Percentiles rank a stretch among this genome's conserved stretches.
phyloP scores from a whole-genome alignment of 2,113 vertebrate species.

The Pluvialis apricaria region DNA sequence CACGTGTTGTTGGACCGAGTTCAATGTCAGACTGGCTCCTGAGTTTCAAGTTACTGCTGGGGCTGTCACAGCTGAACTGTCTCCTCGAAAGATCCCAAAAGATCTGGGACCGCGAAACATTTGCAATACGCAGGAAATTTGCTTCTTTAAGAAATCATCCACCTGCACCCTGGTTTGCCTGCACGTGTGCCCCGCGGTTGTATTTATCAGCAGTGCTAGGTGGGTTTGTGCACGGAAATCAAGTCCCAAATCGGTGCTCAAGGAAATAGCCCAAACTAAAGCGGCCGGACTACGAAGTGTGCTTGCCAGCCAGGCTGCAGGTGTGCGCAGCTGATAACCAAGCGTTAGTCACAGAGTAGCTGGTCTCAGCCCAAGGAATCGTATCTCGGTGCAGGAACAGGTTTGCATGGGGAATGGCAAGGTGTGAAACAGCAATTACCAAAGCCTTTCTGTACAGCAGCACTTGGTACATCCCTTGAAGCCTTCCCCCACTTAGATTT shows the following conservation, averaged over 20 bases:
- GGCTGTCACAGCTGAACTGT: not conserved
- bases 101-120: not conserved
- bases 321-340: not conserved
- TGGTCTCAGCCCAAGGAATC: not conserved
- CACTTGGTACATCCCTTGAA: not conserved
- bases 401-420: not conserved
- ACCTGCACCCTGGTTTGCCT: not conserved
- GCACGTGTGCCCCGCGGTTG: rapidly evolving
- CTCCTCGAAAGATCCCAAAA: not conserved
- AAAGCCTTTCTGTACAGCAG: not conserved
- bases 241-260: not conserved
- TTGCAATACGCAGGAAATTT: not conserved
- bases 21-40: not conserved
- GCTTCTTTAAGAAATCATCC: not conserved
- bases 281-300: not conserved
- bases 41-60: not conserved
- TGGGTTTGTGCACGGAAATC: not conserved
- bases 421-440: not conserved
- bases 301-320: not conserved
- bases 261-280: not conserved
- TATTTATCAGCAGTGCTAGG: not conserved
- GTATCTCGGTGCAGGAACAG: not conserved
- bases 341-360: not conserved
- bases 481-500: not conserved
- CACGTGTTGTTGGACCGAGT: not conserved